These are phyloP conservation scores for Archilochus colubris DNA, from an alignment of 2,113 vertebrate species.

Conservation along the genomic window DNA sequence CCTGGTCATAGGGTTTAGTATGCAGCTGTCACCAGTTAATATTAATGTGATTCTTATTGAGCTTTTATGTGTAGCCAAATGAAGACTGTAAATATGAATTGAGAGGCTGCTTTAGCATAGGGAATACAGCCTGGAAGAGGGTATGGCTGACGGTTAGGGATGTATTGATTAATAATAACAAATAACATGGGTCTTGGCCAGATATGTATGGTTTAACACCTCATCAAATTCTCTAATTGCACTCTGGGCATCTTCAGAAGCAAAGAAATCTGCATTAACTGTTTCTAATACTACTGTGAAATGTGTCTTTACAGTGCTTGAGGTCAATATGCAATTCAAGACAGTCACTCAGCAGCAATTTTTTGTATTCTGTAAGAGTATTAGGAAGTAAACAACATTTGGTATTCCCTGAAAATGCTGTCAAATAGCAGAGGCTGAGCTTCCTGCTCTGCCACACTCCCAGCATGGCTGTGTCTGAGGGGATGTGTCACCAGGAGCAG, in stretches of 20 bases:
- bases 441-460: neutral
- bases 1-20: neutral
- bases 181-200: neutral
- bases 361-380: slow-evolving; percentile 28
- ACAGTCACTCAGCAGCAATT: slow-evolving; percentile 27
- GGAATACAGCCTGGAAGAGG: neutral
- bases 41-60: neutral
- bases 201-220: neutral
- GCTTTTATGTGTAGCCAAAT: neutral
- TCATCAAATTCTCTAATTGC: slow-evolving; percentile 4
- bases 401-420: slow-evolving; percentile 12
- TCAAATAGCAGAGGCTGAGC: neutral
- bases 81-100: neutral
- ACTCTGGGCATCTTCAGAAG: neutral
- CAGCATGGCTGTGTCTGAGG: neutral
- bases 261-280: slow-evolving; percentile 13
- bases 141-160: neutral
- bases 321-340: slow-evolving; percentile 9
- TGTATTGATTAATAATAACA: neutral
- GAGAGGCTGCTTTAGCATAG: neutral
- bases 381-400: slow-evolving; percentile 44
- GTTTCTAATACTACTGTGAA: slow-evolving; percentile 27
- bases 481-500: neutral
- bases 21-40: neutral
- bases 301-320: neutral